phyloP scores from a whole-genome alignment of 2,888 invertebrate species.

The Electrophaes corylata region DNA sequence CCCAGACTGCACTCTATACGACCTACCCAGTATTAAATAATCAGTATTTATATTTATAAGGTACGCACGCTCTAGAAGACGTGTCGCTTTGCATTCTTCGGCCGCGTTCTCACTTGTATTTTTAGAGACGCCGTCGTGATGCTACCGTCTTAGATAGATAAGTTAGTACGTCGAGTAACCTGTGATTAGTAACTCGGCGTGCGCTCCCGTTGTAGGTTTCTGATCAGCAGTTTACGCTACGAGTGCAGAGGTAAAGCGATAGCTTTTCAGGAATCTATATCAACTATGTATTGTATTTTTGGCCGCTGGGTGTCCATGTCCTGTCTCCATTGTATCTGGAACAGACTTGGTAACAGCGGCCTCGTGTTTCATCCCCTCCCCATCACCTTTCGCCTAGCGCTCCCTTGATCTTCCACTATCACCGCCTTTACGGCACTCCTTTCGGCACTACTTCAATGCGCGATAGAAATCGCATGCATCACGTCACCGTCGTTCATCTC shows the following conservation, averaged over 20 bases:
- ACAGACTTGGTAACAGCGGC: slow-evolving; percentile 13
- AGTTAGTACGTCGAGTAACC: slow-evolving; percentile 22
- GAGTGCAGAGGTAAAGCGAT: slow-evolving; percentile 9
- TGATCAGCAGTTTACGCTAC: slow-evolving; percentile 40
- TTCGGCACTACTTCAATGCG: slow-evolving; percentile 61
- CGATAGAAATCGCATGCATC: slow-evolving; percentile 48
- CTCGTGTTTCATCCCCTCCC: slow-evolving; percentile 37
- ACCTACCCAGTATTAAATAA: slow-evolving; percentile 53
- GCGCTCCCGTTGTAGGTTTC: slow-evolving; percentile 50
- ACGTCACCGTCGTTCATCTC: slow-evolving; percentile 41
- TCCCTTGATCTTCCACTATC: slow-evolving; percentile 77
- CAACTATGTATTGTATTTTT: slow-evolving; percentile 37
- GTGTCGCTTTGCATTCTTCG: slow-evolving; percentile 51
- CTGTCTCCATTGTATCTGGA: slow-evolving; percentile 8
- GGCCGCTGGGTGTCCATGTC: slow-evolving; percentile 6
- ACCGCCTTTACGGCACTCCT: slow-evolving; percentile 68
- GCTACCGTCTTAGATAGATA: slow-evolving; percentile 32
- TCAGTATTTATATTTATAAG: slow-evolving; percentile 46
- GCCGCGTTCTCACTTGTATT: slow-evolving; percentile 41
- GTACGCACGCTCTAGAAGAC: slow-evolving; percentile 50
- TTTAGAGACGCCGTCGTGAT: slow-evolving; percentile 48
- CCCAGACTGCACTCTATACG: slow-evolving; percentile 48
- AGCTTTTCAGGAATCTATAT: slow-evolving; percentile 55
- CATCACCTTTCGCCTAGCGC: slow-evolving; percentile 68
- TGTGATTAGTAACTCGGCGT: slow-evolving; percentile 32